Evolutionary conservation across 2,888 invertebrate species (phyloP), one percentile per base, ranked within the genome.

Genomic region (Sisyra nigra): DNA sequence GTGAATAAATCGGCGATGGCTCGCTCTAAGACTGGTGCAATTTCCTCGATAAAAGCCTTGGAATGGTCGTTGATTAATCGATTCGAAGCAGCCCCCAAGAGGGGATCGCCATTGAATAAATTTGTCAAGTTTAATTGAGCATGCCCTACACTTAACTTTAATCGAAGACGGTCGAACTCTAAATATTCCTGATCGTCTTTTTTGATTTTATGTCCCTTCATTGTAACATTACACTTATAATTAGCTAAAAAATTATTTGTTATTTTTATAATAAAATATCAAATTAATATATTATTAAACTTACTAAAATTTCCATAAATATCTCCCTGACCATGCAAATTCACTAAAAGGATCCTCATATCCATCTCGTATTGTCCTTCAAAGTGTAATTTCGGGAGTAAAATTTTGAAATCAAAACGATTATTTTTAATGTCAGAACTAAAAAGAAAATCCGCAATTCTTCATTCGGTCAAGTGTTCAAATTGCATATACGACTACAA

Each of bases 321-420:
- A 45, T 75, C 72, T 13, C 80, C 80, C 47, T 70, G 60, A 14
- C 80, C 80, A 48, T 72, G 67, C 11, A 80, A 63, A 49, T 71
- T 66, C 18, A 80, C 58, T 33, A 80, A 58, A 32, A 80, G 55
- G 8, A 80, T 67, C 45, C 74, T 71, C 51, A 79, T 74, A 53
- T 79, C 73, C 61, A 80, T 74, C 57, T 75, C 72, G 60, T 80
- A 80, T 52, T 78, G 74, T 15, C 79, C 79, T 44, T 65, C 63
- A 53, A 79, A 76, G 46, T 68, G 68, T 44, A 80, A 54, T 42
- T 61, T 63, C 1, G 74, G 75, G 24, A 80, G 62, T 32, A 66
- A 55, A 32, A 75, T 63, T 53, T 70, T 72, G 57, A 78, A 77
- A 47, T 71, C 70, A 53, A 78, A 77, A 47, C 67, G 60, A 50